phyloP scores from a whole-genome alignment of 2,888 invertebrate species.

The Hyposoter didymator region DNA sequence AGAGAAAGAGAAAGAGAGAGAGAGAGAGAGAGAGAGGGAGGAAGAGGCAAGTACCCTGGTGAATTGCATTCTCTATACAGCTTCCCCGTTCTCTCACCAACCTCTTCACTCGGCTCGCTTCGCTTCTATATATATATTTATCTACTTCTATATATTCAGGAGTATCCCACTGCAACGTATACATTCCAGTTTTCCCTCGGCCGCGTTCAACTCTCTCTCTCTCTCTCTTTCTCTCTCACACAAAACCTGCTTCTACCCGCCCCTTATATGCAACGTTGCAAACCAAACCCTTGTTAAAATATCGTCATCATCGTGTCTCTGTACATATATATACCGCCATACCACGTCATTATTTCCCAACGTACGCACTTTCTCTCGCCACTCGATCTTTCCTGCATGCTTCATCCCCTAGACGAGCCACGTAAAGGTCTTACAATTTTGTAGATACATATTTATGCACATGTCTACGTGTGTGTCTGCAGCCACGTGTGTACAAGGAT shows the following conservation, averaged over 20 bases:
- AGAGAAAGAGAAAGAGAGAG: neutral
- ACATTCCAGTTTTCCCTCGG: constrained; percentile 26
- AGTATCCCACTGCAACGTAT: constrained; percentile 16
- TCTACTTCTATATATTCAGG: neutral
- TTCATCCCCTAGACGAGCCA: constrained; percentile 16
- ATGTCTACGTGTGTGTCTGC: neutral
- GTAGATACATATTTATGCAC: constrained; percentile 6
- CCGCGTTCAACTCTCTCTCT: constrained; percentile 6
- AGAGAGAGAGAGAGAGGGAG: neutral
- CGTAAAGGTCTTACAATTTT: constrained; percentile 31
- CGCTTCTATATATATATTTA: constrained; percentile 41
- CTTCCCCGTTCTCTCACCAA: constrained; percentile 55
- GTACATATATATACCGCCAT: neutral
- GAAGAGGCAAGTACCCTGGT: constrained; percentile 27
- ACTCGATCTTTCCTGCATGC: constrained; percentile 33
- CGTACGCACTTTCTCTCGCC: constrained; percentile 27
- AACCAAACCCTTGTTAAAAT: constrained; percentile 36
- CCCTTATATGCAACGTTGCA: constrained; percentile 45
- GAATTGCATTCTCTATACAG: constrained; percentile 62
- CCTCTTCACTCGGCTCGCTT: constrained; percentile 49
- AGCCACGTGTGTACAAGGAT: neutral
- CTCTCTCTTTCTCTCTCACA: neutral
- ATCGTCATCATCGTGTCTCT: constrained; percentile 43
- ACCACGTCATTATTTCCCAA: constrained; percentile 43
- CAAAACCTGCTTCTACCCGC: constrained; percentile 31